A percentile compares a stretch with the other conserved stretches of the same genome.
phyloP scores from a whole-genome alignment of 1,140 invertebrate genomes.

The Aphis gossypii region DNA sequence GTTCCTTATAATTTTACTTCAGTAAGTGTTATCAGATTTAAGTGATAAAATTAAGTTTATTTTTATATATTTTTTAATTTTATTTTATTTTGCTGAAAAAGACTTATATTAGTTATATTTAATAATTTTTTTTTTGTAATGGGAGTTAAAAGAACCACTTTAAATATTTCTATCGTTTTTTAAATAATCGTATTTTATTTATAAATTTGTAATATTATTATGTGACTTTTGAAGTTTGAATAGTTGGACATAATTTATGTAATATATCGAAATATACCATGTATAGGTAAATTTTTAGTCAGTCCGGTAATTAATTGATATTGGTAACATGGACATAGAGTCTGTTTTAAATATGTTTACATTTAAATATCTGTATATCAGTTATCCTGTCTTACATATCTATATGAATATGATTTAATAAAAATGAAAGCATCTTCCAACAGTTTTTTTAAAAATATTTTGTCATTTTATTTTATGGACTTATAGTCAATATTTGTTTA shows the following conservation, averaged over 20 bases:
- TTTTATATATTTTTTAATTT: slow-evolving; percentile 40
- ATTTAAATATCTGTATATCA: not conserved
- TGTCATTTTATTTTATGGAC: too few species aligned
- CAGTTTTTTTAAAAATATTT: not conserved
- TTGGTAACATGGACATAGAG: not conserved
- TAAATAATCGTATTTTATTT: not conserved
- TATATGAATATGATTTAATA: not conserved
- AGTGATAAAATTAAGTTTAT: slow-evolving; percentile 13
- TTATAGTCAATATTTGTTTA: too few species aligned
- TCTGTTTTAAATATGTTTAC: slow-evolving; percentile 1
- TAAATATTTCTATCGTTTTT: not conserved
- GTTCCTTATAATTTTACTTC: slow-evolving; percentile 44
- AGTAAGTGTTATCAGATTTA: slow-evolving; percentile 23
- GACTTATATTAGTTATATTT: slow-evolving; percentile 21
- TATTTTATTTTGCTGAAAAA: not conserved
- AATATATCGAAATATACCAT: not conserved
- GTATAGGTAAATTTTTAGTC: not conserved
- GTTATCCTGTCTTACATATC: not conserved
- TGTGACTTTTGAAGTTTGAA: not conserved
- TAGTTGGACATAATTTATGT: not conserved
- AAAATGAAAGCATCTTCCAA: not conserved
- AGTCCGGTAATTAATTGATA: not conserved
- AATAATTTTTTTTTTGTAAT: slow-evolving; percentile 26
- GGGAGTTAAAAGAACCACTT: not conserved
- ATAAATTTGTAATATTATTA: not conserved